phyloP scores from a whole-genome alignment of 2,888 invertebrate species.

The Teleiodes luculella region DNA sequence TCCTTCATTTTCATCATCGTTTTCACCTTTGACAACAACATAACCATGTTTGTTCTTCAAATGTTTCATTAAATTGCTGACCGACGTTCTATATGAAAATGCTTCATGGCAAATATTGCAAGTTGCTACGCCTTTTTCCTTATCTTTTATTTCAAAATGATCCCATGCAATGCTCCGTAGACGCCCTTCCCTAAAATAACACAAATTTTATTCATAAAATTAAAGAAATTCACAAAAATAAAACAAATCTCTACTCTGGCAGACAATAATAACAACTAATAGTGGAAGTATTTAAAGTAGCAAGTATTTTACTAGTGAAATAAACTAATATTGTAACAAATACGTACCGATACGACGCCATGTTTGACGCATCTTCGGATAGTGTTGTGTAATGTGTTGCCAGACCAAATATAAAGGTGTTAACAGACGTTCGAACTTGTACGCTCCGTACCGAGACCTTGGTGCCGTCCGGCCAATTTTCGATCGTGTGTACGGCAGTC shows the following conservation, averaged over 20 bases:
- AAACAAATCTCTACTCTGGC: not conserved
- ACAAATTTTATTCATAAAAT: conserved; percentile 2
- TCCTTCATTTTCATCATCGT: not conserved
- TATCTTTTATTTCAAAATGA: conserved; percentile 20
- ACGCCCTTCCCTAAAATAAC: conserved; percentile 15
- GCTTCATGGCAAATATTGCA: conserved; percentile 19
- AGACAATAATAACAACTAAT: conserved; percentile 4
- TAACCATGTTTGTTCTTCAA: conserved; percentile 16
- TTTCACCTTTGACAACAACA: not conserved
- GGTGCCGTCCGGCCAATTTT: too few species aligned
- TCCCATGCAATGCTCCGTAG: conserved; percentile 14
- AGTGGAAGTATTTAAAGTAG: conserved; percentile 1
- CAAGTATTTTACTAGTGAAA: conserved; percentile 12
- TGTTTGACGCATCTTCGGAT: not conserved
- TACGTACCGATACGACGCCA: conserved; percentile 19
- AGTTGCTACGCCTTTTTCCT: conserved; percentile 15
- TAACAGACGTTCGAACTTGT: too few species aligned
- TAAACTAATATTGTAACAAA: conserved; percentile 15
- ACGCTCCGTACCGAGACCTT: too few species aligned
- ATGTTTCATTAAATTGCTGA: conserved; percentile 18
- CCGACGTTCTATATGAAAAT: conserved; percentile 18
- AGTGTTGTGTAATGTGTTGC: not conserved
- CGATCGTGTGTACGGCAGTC: too few species aligned
- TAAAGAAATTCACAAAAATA: not conserved
- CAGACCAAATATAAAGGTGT: not conserved